Evolutionary conservation across 2,888 invertebrate genomes (phyloP).

Genomic region (Seira ritae): DNA sequence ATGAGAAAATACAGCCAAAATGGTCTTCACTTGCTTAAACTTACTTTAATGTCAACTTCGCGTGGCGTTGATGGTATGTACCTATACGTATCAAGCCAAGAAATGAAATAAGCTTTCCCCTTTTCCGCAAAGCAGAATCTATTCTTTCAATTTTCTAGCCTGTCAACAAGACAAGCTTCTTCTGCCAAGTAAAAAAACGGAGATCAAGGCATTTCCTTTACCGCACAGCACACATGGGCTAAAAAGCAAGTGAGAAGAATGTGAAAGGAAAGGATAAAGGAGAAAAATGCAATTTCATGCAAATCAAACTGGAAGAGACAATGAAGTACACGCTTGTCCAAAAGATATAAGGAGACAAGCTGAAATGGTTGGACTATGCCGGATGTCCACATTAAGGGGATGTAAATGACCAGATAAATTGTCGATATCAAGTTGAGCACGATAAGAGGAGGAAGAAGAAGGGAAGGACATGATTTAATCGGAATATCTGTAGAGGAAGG

Average conservation of each 20-base stretch:
- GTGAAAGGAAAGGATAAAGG: constrained; percentile 42
- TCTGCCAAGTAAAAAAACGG: constrained; percentile 31
- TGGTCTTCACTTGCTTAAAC: not conserved
- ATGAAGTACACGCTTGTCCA: constrained; percentile 37
- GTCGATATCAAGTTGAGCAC: constrained; percentile 29
- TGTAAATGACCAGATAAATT: constrained; percentile 46
- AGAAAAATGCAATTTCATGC: constrained; percentile 73
- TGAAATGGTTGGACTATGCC: constrained; percentile 13
- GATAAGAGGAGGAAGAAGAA: not conserved
- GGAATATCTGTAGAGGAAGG: constrained; percentile 9
- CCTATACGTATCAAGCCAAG: not conserved
- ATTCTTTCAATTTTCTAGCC: constrained; percentile 26
- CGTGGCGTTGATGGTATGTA: not conserved
- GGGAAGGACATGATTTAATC: not conserved
- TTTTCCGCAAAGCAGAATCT: not conserved
- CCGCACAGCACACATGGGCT: not conserved
- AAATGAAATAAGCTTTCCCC: not conserved
- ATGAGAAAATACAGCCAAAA: not conserved
- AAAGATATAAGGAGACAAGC: not conserved
- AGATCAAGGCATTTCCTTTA: not conserved
- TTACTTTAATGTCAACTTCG: not conserved
- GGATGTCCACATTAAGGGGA: constrained; percentile 10
- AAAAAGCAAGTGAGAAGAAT: constrained; percentile 35
- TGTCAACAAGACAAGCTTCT: constrained; percentile 41
- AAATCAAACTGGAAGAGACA: constrained; percentile 69